Evolutionary conservation across 2,797 vertebrate genomes (phyloP), one percentile per base, ranked within the genome.

Genomic region (Rhynchonycteris naso): DNA sequence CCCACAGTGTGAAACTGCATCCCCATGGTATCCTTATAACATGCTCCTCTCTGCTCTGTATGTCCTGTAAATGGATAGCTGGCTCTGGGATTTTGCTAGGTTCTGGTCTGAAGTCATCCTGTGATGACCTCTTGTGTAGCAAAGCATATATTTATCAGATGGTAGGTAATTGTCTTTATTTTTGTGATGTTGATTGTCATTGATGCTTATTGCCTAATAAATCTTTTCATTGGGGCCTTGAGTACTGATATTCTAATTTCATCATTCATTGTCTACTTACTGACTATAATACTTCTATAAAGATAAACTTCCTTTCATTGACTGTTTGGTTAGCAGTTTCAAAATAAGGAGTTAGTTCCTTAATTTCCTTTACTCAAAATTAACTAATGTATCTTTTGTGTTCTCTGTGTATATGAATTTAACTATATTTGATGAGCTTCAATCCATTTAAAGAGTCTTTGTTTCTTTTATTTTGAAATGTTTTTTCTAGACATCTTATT

Each of bases 271-370:
- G 24, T 91, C 24, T 56, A 54, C 28, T 85, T 88, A n/a, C 35
- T 75, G 56, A 21, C 61, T 68, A 22, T 56, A 75, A 56, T 82
- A 80, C 4, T 87, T 93, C 75, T 68, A 33, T 76, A 84, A 85
- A 79, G 38, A 69, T 75, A 56, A 91, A 75, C 5, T 80, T 82
- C 7, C 21, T 58, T 92, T 88, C 54, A 66, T 90, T 76, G 88
- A 43, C 79, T 81, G 50, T 66, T 78, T 76, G 5, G 43, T 28
- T 74, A 81, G 74, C 26, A 35, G 28, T 71, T 86, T 86, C 35
- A 89, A 80, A 94, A 35, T 58, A 80, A 74, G 16, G 8, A 76
- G 30, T 59, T 72, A 15, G 2, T 80, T 35, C 54, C 72, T 92
- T 92, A 26, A 82, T 88, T 14, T 69, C 85, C 13, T 26, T 83